Evolutionary conservation across 2,113 vertebrate species (phyloP).

Genomic region (Pomatorhinus ruficollis): DNA sequence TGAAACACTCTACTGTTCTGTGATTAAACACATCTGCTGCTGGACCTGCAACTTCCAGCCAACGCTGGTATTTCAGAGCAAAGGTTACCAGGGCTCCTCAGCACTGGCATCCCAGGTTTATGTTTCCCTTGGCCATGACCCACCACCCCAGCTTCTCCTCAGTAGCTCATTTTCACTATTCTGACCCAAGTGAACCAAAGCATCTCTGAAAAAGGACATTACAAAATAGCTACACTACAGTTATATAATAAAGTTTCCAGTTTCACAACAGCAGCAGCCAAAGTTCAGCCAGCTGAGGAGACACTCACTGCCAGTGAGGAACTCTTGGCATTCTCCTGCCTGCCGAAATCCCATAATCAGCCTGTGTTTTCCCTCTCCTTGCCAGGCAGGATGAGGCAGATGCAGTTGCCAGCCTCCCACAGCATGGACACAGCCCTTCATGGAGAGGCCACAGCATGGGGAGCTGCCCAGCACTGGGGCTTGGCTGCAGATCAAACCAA

Average conservation of each 20-base stretch:
- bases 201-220: neutral
- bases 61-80: rapidly evolving
- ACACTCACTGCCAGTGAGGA: neutral
- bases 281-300: neutral
- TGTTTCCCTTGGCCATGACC: neutral
- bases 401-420: rapidly evolving
- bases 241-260: neutral
- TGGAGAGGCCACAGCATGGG: neutral
- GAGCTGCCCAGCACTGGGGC: neutral
- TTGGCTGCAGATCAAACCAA: neutral
- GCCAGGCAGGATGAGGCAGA: neutral
- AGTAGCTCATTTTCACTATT: neutral
- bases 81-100: neutral
- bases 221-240: neutral
- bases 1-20: neutral
- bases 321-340: neutral
- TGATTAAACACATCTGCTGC: neutral
- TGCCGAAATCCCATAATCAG: neutral
- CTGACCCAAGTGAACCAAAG: neutral
- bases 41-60: neutral
- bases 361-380: neutral
- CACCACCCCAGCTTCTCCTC: neutral
- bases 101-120: rapidly evolving
- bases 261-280: neutral
- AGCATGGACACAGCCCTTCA: neutral